Percentiles rank a stretch among this genome's conserved stretches.
These are phyloP conservation scores for Sterrhoptilus dennistouni DNA, from an alignment of 2,113 vertebrate species.

Conservation along the genomic window DNA sequence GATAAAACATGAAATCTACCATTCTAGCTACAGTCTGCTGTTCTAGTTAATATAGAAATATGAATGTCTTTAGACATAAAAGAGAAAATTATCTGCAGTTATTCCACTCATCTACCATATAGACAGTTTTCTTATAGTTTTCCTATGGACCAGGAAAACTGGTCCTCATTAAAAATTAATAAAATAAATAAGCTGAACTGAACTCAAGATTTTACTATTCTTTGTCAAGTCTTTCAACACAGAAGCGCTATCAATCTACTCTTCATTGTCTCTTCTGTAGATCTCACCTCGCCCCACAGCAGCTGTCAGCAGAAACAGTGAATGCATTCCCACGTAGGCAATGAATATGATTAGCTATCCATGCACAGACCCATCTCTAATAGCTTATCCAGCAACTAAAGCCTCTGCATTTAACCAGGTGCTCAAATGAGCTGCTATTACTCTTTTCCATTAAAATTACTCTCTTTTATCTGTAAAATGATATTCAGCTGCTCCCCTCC, in stretches of 20 bases:
- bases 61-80: background rate
- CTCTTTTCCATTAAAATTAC: background rate
- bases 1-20: background rate
- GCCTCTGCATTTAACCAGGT: background rate
- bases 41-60: background rate
- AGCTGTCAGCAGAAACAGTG: background rate
- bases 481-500: accelerated
- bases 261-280: background rate
- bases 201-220: background rate
- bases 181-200: background rate
- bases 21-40: background rate
- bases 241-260: background rate
- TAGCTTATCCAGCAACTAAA: background rate
- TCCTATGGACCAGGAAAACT: background rate
- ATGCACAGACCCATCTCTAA: background rate
- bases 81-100: background rate
- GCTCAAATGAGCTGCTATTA: background rate
- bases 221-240: background rate
- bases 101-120: background rate
- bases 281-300: background rate
- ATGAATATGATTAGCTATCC: background rate
- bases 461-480: background rate
- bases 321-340: background rate
- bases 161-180: background rate
- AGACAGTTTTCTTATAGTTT: background rate